Base-by-base conservation (phyloP, 2,113 vertebrate genomes). In the Chionis minor region DNA sequence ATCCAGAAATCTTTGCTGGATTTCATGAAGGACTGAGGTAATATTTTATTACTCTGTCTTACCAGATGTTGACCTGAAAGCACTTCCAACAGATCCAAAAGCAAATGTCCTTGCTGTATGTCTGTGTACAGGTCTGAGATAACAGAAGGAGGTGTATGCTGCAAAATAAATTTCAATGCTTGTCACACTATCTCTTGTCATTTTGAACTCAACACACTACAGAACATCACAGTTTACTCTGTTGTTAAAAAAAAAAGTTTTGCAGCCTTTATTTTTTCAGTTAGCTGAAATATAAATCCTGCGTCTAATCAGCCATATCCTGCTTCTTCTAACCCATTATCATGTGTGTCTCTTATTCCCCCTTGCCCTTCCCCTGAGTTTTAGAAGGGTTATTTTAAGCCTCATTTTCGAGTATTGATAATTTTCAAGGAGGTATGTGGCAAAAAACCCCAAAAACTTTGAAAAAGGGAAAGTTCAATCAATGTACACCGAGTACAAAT, bases 51-150 rank as follows among this genome's bases (percentile, higher is more conserved):
- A 65, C 22, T 90, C 49, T 82, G 7, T 94, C 99, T 99, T 98
- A 99, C 99, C 93, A 99, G 95, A 86, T 97, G 98, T 96, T 99
- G 98, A 55, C 99, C 98, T 27, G 99, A 99, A 97, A 99, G 99
- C 52, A 99, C 99, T 98, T 99, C 99, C 96, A 99, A 96, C 65
- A 99, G 98, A 97, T 99, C 99, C 97, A 99, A 90, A 65, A 99
- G 98, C 81, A 98, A 97, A 73, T 98, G 98, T 52, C 99, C 99
- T 81, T 99, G 98, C 23, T 98, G 97, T 81, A 99, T 98, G 74
- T 99, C 99, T 35, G 81, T 95, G 95, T 99, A 99, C 8, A 99
- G 97, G 93, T 99, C 99, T 52, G 97, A 88, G 82, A 99, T 87
- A 87, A 96, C 89, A 7, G 98, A 98, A 23, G 99, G 98, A 15